These are phyloP conservation scores for Apoderus coryli DNA, from an alignment of 2,888 invertebrate species.

Conservation along the genomic window DNA sequence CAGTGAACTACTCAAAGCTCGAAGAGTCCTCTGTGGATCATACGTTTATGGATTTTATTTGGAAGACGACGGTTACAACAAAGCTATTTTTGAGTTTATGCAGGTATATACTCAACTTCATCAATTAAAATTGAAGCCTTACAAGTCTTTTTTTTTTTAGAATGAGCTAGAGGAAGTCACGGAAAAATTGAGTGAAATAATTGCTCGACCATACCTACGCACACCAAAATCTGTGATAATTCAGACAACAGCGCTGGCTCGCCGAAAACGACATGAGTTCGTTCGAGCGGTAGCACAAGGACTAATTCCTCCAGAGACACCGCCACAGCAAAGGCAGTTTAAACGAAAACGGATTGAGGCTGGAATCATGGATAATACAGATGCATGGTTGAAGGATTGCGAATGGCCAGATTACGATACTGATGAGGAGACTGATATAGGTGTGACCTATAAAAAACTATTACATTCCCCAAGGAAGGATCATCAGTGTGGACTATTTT, in stretches of 20 bases:
- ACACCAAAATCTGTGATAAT: slow-evolving; percentile 47
- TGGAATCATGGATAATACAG: slow-evolving; percentile 28
- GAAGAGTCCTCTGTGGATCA: slow-evolving; percentile 47
- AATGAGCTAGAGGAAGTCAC: slow-evolving; percentile 51
- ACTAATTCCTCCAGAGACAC: slow-evolving; percentile 43
- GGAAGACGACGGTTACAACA: slow-evolving; percentile 48
- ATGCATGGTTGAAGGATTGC: slow-evolving; percentile 36
- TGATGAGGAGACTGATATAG: slow-evolving; percentile 31
- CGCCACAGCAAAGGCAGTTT: slow-evolving; percentile 40
- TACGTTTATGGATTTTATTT: slow-evolving; percentile 56
- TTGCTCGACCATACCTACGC: slow-evolving; percentile 45
- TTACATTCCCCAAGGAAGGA: slow-evolving; percentile 27
- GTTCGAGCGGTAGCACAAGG: slow-evolving; percentile 44
- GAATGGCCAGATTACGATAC: slow-evolving; percentile 47
- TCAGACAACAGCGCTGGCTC: slow-evolving; percentile 42
- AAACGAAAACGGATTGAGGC: slow-evolving; percentile 35
- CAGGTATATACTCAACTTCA: slow-evolving; percentile 38
- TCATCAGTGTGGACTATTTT: slow-evolving; percentile 41
- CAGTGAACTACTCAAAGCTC: slow-evolving; percentile 44
- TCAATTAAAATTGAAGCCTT: not conserved
- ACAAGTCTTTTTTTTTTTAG: slow-evolving; percentile 26
- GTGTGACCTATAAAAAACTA: slow-evolving; percentile 23
- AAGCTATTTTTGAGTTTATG: slow-evolving; percentile 53
- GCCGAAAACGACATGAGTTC: slow-evolving; percentile 47
- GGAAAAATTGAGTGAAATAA: slow-evolving; percentile 49